These are phyloP conservation scores for Coptodon bakossiorum DNA, from an alignment of 2,113 vertebrate genomes.

Conservation along the genomic window DNA sequence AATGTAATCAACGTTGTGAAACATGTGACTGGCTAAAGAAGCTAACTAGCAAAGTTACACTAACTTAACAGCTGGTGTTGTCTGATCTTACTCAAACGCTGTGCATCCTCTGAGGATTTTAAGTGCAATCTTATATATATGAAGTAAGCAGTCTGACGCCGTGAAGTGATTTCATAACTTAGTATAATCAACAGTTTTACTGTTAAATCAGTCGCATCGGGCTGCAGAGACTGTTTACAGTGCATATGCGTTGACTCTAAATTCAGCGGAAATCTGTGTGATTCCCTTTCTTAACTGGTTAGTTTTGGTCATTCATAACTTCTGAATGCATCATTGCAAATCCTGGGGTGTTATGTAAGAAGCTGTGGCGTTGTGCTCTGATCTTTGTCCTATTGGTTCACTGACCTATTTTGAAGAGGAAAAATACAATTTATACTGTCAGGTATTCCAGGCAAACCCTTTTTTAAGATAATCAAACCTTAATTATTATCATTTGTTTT, in stretches of 20 bases:
- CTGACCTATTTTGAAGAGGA: neutral
- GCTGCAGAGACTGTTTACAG: neutral
- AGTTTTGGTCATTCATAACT: neutral
- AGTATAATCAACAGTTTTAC: neutral
- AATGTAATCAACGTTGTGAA: neutral
- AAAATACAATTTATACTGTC: neutral
- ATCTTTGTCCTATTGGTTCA: constrained; percentile 37
- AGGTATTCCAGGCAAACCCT: neutral
- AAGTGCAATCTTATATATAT: neutral
- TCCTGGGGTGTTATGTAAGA: constrained; percentile 33
- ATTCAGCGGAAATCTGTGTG: neutral
- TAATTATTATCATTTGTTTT: neutral
- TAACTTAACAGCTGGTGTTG: neutral
- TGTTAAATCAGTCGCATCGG: neutral
- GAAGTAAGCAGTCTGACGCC: neutral
- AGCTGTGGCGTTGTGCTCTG: neutral
- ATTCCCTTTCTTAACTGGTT: neutral
- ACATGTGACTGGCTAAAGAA: constrained; percentile 2
- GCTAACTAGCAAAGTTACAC: neutral
- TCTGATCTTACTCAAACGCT: neutral
- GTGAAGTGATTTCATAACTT: neutral
- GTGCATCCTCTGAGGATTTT: neutral
- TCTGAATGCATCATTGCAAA: neutral
- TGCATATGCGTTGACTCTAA: neutral
- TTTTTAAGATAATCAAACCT: too few species aligned